These are phyloP conservation scores for Eupithecia subfuscata DNA, from an alignment of 2,888 invertebrate genomes.

Conservation along the genomic window DNA sequence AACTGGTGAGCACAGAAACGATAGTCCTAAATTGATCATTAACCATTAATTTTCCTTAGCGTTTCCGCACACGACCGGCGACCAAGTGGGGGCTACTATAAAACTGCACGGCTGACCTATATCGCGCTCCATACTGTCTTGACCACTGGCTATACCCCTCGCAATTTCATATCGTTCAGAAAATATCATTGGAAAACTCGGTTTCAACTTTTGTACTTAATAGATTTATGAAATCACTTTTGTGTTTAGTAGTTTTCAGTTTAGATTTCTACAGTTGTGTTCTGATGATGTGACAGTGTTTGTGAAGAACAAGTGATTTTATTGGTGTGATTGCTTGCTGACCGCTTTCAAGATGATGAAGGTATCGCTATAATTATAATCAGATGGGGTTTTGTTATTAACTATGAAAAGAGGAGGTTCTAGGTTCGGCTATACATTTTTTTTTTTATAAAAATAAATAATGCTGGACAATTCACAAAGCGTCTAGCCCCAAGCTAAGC, in stretches of 20 bases:
- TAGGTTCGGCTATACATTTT: too few species aligned
- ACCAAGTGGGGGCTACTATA: conserved; percentile 70
- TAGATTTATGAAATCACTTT: background rate
- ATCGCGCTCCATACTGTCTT: conserved; percentile 64
- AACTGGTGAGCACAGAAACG: too few species aligned
- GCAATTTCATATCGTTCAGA: conserved; percentile 21
- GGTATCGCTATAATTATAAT: conserved; percentile 44
- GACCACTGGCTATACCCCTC: conserved; percentile 53
- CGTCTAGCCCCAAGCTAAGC: too few species aligned
- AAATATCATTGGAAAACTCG: conserved; percentile 1
- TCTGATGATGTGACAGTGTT: conserved; percentile 36
- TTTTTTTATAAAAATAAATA: too few species aligned
- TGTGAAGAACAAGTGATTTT: conserved; percentile 37
- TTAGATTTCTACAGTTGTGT: conserved; percentile 15
- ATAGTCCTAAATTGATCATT: too few species aligned
- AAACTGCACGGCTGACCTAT: conserved; percentile 71
- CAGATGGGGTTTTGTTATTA: background rate
- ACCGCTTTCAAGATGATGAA: conserved; percentile 51
- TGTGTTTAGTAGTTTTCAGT: background rate
- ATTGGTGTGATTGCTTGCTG: conserved; percentile 42
- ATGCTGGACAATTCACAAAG: too few species aligned
- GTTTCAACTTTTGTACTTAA: background rate
- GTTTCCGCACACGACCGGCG: conserved; percentile 24
- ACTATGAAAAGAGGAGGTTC: too few species aligned
- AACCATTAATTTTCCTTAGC: conserved; percentile 26